A percentile compares a stretch with the other conserved stretches of the same genome.
Evolutionary conservation across 2,113 vertebrate species (phyloP).

Genomic region (Saccopteryx bilineata): DNA sequence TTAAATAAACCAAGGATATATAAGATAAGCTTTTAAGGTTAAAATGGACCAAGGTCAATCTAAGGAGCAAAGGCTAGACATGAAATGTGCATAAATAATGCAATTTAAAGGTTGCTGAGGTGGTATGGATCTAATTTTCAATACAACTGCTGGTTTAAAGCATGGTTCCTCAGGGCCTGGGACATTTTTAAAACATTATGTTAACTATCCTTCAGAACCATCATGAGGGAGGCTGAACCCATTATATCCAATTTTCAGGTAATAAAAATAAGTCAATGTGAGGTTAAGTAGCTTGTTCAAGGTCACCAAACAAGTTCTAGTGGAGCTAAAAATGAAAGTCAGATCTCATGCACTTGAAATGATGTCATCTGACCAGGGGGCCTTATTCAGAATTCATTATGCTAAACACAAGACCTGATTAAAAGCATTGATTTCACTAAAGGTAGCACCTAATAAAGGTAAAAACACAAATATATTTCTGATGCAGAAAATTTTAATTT

Average conservation of each 20-base stretch:
- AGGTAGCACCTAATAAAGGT: background rate
- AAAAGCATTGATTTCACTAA: background rate
- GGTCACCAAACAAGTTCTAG: constrained; percentile 59
- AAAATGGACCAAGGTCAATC: constrained; percentile 49
- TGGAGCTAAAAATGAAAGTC: constrained; percentile 54
- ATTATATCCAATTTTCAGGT: constrained; percentile 72
- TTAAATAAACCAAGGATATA: constrained; percentile 62
- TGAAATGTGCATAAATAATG: constrained; percentile 12
- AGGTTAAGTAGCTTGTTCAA: constrained; percentile 73
- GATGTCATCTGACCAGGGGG: constrained; percentile 52
- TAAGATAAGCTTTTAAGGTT: constrained; percentile 67
- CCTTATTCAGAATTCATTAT: constrained; percentile 44
- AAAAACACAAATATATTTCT: background rate
- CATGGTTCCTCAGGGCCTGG: background rate
- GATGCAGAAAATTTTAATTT: background rate
- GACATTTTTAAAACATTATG: constrained; percentile 57
- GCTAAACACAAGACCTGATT: constrained; percentile 16
- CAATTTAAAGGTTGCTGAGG: background rate
- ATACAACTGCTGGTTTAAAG: background rate
- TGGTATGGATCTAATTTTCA: constrained; percentile 11
- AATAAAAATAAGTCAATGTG: constrained; percentile 77
- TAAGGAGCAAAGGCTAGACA: constrained; percentile 41
- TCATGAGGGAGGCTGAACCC: constrained; percentile 45
- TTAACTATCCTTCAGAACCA: constrained; percentile 58
- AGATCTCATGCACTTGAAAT: constrained; percentile 55